Evolutionary conservation across 2,113 vertebrate species (phyloP).

Genomic region (Dermatemys mawii): DNA sequence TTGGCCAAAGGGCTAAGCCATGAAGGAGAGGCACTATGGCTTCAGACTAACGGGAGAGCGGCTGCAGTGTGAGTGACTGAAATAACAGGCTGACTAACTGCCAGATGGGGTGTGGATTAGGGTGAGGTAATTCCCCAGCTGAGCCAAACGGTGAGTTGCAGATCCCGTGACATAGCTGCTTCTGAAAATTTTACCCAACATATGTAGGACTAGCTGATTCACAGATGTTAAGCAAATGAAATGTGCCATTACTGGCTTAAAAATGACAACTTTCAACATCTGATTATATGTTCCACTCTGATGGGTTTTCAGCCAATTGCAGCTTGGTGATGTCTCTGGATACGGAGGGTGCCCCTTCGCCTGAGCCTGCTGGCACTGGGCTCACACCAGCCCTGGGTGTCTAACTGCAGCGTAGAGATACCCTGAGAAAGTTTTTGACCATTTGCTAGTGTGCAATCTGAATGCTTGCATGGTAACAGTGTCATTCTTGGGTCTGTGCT

Average conservation of each 20-base stretch:
- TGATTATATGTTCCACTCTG: neutral
- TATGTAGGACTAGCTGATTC: fast-evolving
- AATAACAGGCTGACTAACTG: neutral
- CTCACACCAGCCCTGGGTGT: no score
- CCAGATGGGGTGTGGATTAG: neutral
- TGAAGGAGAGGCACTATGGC: neutral
- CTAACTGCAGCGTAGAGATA: no score
- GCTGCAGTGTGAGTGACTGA: neutral
- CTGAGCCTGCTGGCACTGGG: no score
- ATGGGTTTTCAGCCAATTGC: neutral
- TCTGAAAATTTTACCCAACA: neutral
- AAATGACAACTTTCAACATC: neutral
- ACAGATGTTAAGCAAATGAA: neutral
- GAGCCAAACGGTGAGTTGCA: neutral
- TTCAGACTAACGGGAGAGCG: neutral
- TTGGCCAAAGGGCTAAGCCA: neutral
- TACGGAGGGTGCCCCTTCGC: neutral
- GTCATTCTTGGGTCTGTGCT: neutral
- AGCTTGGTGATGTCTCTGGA: neutral
- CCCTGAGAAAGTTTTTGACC: neutral
- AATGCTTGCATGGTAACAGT: no score
- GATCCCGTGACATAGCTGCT: neutral
- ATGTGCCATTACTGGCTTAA: neutral
- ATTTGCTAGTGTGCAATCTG: neutral
- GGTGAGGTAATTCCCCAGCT: neutral